Base-by-base conservation (phyloP, 2,113 vertebrate species). In the Prunella fulvescens region DNA sequence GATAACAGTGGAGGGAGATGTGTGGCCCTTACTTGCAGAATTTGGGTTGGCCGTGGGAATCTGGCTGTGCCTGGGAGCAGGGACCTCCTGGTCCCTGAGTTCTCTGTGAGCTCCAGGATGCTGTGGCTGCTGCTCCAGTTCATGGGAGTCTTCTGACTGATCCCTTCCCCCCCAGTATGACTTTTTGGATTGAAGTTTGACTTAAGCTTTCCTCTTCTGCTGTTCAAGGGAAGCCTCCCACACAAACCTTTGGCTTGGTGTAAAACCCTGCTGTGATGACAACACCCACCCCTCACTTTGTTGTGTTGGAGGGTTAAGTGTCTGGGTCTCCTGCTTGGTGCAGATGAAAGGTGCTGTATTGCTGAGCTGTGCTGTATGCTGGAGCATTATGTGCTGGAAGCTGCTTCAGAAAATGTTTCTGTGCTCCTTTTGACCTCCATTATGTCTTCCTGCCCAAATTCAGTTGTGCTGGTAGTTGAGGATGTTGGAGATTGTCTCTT, bases 41-140 rank as follows among this genome's bases (percentile, higher is more conserved):
- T 94, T 95, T 94, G 61, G 23, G 69, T 88, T 92, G 88, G 79
- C 84, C 23, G 76, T 88, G 74, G 62, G 57, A 86, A 90, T 95
- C 42, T 69, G 0, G 3, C 47, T 78, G 39, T 80, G 44, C 39
- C 48, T 93, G 65, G 56, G 31, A 93, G 26, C n/a, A 76, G 69
- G 37, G 50, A 91, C 62, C 33, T 50, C 66, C 12, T 58, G 24
- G 26, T 88, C 51, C 28, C 14, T 4, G 3, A 51, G 28, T 62
- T 76, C 16, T n/a, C 33, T 1, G 16, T 1, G 15, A 57, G 45
- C 51, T 24, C 28, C 56, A 44, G 48, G 60, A 58, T 47, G 9
- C 19, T 70, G 50, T 25, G 84, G 61, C 69, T 78, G 61, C 81
- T 85, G 33, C 50, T 66, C 4, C 15, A 13, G 39, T 77, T 92